phyloP scores from a whole-genome alignment of 2,797 vertebrate species.

The Monodelphis domestica region DNA sequence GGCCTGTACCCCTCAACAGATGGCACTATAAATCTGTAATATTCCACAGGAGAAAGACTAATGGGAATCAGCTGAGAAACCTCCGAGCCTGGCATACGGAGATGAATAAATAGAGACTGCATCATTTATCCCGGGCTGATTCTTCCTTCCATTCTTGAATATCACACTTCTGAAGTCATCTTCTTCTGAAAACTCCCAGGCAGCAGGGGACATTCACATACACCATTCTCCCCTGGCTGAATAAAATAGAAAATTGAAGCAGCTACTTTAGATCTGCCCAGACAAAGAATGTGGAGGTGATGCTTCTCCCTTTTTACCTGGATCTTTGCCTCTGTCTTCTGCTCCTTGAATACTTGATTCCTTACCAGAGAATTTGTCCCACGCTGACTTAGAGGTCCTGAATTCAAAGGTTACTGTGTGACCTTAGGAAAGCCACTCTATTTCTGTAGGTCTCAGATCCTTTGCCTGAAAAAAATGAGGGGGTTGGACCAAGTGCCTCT shows the following conservation, averaged over 20 bases:
- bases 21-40: conserved; percentile 75
- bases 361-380: not conserved
- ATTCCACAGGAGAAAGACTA: conserved; percentile 72
- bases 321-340: not conserved
- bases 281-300: not conserved
- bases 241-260: not conserved
- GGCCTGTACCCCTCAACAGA: conserved; percentile 74
- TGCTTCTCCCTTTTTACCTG: not conserved
- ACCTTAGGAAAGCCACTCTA: not conserved
- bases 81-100: conserved; percentile 58
- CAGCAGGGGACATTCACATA: conserved; percentile 29
- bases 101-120: conserved; percentile 54
- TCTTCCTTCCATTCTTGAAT: conserved; percentile 62
- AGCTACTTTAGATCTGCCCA: not conserved
- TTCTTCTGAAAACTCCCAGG: conserved; percentile 36
- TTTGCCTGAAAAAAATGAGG: not conserved
- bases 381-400: not conserved
- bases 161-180: conserved; percentile 54
- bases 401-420: not conserved
- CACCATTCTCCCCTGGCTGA: conserved; percentile 24
- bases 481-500: not conserved
- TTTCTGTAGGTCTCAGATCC: not conserved
- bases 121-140: not conserved
- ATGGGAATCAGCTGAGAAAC: conserved; percentile 66
- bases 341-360: not conserved